Evolutionary conservation across 2,113 vertebrate genomes (phyloP), one percentile per base, ranked within the genome.

Genomic region (Sceloporus tristichus): DNA sequence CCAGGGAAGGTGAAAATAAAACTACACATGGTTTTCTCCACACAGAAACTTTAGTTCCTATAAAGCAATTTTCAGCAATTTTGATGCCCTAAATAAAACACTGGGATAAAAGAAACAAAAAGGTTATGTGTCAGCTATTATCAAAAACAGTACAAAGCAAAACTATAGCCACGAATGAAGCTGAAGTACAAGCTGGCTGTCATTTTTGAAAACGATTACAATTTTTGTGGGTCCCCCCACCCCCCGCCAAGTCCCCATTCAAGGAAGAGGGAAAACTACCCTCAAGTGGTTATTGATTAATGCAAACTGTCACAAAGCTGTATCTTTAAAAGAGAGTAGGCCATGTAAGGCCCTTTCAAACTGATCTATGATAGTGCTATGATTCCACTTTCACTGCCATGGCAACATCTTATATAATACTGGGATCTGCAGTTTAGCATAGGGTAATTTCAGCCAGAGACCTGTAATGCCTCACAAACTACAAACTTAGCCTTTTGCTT

Each of bases 11-110:
- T 38, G 74, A 88, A 14, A 66, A 42, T n/a, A 9, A 74, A 78
- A 16, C n/a, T 77, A 13, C 38, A 76, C 77, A 86, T 70, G 66
- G 10, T 62, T 68, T 1, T 40, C n/a, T 82, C 85, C 83, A 54
- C 86, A 82, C 34, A 84, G 9, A 66, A 65, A 88, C 66, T 34
- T 88, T 40, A 34, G 27, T 53, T 75, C 21, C 40, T 76, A 75
- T 19, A 5, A 85, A 73, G 82, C 76, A 81, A 73, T 90, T 78
- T 80, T 90, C 56, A 65, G 73, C 0, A 79, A 87, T 34, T 92
- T 90, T 84, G 86, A 86, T 74, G 95, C 92, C 90, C 88, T 86
- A 83, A 91, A 91, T 87, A 91, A 93, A 92, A 93, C 87, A 92
- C 94, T 90, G 91, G 93, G 89, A 79, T 66, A 86, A 90, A 90